Evolutionary conservation across 1,140 invertebrate genomes (phyloP), one percentile per base, ranked within the genome.

Genomic region (Drosophila tsacasi): DNA sequence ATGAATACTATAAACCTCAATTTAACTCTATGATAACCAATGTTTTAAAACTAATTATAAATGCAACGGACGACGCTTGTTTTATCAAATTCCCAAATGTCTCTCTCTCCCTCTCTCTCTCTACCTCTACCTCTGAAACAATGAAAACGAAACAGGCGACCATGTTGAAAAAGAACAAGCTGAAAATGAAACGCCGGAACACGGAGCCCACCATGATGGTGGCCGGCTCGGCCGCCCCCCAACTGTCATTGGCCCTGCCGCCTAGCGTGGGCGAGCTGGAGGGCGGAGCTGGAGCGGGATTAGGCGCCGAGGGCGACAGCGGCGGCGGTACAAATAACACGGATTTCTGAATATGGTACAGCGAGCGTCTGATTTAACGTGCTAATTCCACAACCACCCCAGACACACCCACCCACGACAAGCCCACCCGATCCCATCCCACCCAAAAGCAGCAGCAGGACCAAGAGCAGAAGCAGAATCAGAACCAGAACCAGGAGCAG

Each of bases 151-250:
- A 32, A 60, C 95, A 97, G 96, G 96, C 96, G 83, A 97, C 96
- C 92, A 97, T 97, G 96, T 94, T 97, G 94, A 97, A 97, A 95
- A 97, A 97, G 94, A 96, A 96, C 95, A 98, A 98, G 94, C 96
- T 96, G 92, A 98, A 98, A 95, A 98, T 98, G 95, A 98, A 98
- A 94, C 95, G 97, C 69, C 96, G 97, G 91, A 98, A 98, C 94
- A 98, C 98, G 69, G 97, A 97, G 94, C 97, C 98, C 68, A 96
- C 96, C 67, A 98, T 98, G 94, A 95, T 97, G 59, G 95, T 96
- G 46, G 96, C 84, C 19, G 91, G 89, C 39, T 74, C 96, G 8
- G 94, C 96, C 93, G 87, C 93, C 25, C 86, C 93, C 12, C 94
- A 94, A 77, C 93, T 95, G 62, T 93, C 94, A 42, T 94, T 95